Conservation (phyloP, 1,140 invertebrate genomes). For the Temnothorax nylanderi region DNA sequence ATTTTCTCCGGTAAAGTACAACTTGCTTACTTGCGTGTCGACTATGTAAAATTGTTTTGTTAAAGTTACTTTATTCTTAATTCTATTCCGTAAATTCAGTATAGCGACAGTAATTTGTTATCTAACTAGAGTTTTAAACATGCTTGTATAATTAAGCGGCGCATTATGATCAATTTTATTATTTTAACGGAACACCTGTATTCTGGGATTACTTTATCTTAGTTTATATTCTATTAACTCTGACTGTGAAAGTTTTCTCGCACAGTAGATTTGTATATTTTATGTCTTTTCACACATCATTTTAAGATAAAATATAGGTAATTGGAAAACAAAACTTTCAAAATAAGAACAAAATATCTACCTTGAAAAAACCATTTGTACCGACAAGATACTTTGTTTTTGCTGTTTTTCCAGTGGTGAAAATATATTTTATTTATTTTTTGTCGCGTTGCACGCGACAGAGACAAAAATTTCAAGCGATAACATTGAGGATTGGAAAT, state of each 20-base stretch:
- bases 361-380: not conserved
- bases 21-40: not conserved
- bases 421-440: slow-evolving; percentile 6
- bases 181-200: not conserved
- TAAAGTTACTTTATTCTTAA: not conserved
- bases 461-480: slow-evolving; percentile 8
- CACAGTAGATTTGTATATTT: not conserved
- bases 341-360: not conserved
- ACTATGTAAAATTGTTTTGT: slow-evolving; percentile 43
- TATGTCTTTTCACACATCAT: not conserved
- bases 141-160: not conserved
- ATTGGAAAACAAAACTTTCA: not conserved
- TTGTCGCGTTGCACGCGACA: not conserved
- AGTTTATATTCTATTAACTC: not conserved
- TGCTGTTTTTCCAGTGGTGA: not conserved
- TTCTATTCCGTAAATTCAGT: not conserved
- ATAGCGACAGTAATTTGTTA: not conserved
- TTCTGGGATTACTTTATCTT: not conserved
- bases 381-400: not conserved
- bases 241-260: not conserved
- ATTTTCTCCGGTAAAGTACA: not conserved
- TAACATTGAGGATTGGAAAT: slow-evolving; percentile 44
- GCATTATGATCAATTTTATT: not conserved
- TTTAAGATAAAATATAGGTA: not conserved
- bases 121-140: not conserved